phyloP scores from a whole-genome alignment of 2,113 vertebrate species.

The Pipra filicauda region DNA sequence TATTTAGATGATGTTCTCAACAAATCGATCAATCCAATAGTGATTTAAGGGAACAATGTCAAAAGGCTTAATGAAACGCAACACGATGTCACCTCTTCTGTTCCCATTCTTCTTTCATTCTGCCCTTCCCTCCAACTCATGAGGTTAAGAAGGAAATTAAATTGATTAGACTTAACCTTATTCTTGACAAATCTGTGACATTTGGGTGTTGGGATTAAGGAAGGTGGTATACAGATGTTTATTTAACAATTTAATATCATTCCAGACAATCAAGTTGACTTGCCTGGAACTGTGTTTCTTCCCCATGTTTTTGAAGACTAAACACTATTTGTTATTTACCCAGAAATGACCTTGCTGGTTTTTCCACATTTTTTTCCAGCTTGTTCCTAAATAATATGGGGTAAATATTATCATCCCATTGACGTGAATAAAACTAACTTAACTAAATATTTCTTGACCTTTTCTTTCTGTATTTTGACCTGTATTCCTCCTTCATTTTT shows the following conservation, averaged over 20 bases:
- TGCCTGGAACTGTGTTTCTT: neutral
- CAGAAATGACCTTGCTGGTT: neutral
- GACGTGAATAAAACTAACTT: neutral
- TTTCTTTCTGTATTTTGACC: slow-evolving; percentile 7
- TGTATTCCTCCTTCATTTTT: neutral
- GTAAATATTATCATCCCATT: neutral
- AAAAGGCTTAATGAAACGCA: neutral
- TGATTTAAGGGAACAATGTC: neutral
- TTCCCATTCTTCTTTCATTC: neutral
- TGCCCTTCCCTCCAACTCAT: neutral
- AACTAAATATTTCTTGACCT: neutral
- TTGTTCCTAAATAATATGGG: neutral
- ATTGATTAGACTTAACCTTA: neutral
- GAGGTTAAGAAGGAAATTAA: neutral
- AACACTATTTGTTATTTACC: neutral
- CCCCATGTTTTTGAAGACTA: neutral
- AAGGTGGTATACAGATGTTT: neutral
- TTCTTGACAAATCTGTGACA: neutral
- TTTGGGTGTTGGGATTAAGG: neutral
- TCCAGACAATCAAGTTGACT: neutral
- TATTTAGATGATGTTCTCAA: neutral
- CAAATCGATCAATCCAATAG: neutral
- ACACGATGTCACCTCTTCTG: neutral
- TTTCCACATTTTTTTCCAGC: neutral
- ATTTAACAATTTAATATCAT: neutral